Evolutionary conservation across 1,140 invertebrate species (phyloP).

Genomic region (Papilio polyxenes): DNA sequence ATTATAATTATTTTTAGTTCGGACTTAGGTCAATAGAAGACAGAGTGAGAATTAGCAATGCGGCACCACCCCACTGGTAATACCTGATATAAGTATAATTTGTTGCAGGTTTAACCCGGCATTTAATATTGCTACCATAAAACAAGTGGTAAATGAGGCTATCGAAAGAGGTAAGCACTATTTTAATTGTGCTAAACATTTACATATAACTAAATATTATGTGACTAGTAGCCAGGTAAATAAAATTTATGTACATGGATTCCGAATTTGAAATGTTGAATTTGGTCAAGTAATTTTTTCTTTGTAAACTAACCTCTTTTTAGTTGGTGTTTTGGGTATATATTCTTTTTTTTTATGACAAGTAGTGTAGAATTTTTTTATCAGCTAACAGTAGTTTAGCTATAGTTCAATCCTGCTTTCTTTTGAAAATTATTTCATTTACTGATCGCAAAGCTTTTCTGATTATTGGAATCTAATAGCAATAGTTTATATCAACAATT

Average conservation of each 20-base stretch:
- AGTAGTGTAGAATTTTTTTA: constrained; percentile 9
- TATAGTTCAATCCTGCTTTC: background rate
- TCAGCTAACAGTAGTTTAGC: background rate
- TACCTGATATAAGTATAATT: constrained; percentile 33
- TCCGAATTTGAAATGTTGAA: background rate
- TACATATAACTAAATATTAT: background rate
- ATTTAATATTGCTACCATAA: constrained; percentile 95
- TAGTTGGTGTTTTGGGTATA: background rate
- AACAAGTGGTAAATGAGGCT: constrained; percentile 95
- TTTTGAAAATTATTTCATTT: background rate
- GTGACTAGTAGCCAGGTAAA: constrained; percentile 18
- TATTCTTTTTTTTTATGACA: background rate
- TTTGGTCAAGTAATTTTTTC: constrained; percentile 3
- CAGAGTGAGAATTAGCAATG: too few relatives aligned
- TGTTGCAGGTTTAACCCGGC: constrained; percentile 91
- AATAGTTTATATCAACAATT: background rate
- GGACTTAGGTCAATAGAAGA: too few relatives aligned
- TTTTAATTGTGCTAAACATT: constrained; percentile 6
- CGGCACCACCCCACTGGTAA: too few relatives aligned
- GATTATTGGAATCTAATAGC: background rate
- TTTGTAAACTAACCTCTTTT: background rate
- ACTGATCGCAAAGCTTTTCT: background rate
- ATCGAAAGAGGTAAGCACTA: constrained; percentile 90
- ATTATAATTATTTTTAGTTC: too few relatives aligned
- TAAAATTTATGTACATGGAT: background rate